A percentile compares a stretch with the other conserved stretches of the same genome.
These are phyloP conservation scores for Rhopalosiphum padi DNA, from an alignment of 1,140 invertebrate genomes.

Conservation along the genomic window DNA sequence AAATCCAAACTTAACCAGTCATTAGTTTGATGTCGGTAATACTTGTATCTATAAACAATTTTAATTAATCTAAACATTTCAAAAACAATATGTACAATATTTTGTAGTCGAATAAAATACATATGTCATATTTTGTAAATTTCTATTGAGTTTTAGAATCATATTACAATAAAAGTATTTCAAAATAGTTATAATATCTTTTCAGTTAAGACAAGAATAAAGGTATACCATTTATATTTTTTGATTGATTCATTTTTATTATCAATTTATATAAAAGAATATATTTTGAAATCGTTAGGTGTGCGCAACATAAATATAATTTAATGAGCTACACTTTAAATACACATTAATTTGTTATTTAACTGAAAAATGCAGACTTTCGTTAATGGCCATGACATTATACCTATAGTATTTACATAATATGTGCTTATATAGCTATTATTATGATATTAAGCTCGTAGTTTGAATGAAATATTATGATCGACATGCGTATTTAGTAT, in stretches of 20 bases:
- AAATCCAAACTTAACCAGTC: neutral
- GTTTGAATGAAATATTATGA: neutral
- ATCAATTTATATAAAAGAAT: neutral
- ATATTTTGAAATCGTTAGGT: neutral
- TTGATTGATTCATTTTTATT: neutral
- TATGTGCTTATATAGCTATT: neutral
- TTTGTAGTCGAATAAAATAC: neutral
- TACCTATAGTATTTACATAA: neutral
- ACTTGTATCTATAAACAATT: no score
- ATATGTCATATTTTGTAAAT: neutral
- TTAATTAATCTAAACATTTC: neutral
- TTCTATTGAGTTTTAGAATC: neutral
- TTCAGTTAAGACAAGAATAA: neutral
- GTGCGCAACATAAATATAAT: neutral
- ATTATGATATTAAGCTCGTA: neutral
- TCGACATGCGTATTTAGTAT: neutral
- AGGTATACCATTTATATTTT: neutral
- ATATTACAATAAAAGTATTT: neutral
- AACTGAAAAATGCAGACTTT: neutral
- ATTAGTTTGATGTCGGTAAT: neutral
- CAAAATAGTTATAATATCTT: neutral
- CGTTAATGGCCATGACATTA: neutral
- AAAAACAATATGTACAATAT: neutral
- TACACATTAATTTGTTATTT: neutral
- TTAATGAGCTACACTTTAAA: neutral